Base-by-base conservation (phyloP, 2,113 vertebrate species). In the Ceyx cyanopectus region DNA sequence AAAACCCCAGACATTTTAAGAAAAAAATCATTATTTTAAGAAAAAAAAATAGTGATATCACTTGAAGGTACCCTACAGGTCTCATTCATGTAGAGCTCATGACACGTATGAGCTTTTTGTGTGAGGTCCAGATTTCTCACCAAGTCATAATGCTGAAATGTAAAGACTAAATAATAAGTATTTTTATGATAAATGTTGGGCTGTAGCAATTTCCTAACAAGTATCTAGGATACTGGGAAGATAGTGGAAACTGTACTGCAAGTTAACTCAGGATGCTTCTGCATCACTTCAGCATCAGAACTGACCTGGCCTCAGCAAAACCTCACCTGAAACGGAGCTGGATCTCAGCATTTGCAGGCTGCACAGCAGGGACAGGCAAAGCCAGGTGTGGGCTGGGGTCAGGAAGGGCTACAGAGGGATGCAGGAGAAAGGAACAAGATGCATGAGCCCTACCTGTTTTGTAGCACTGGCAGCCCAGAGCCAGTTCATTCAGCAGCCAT, bases 391-490 rank as follows among this genome's bases (percentile, higher is more conserved):
- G 75, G 53, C 37, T 18, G 12, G 45, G 50, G 13, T 48, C 40
- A 48, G 29, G 32, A 30, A 7, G 8, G 46, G 61, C 54, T 62
- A 17, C 76, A 65, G 63, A 16, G 46, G 37, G 50, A 26, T 10
- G 20, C 37, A 22, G 27, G 37, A 32, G 18, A 40, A 86, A 61
- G 29, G 11, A 76, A 11, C 0, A 3, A 53, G 43, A 57, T 65
- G 19, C 37, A 13, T 7, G 41, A 63, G 63, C 32, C 60, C 19
- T 83, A 7, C 32, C 22, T 45, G 12, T 69, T 68, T 24, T 46
- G 50, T 65, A 57, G 22, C 34, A 13, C 34, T 1, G 1, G 58
- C 37, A 19, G 19, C 0, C 0, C 63, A 37, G 37, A 26, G 70
- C 30, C 65, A 13, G n/a, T 23, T 72, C 45, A 27, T 82, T 72